These are phyloP conservation scores for Halesus radiatus DNA, from an alignment of 1,140 invertebrate species.

Conservation along the genomic window DNA sequence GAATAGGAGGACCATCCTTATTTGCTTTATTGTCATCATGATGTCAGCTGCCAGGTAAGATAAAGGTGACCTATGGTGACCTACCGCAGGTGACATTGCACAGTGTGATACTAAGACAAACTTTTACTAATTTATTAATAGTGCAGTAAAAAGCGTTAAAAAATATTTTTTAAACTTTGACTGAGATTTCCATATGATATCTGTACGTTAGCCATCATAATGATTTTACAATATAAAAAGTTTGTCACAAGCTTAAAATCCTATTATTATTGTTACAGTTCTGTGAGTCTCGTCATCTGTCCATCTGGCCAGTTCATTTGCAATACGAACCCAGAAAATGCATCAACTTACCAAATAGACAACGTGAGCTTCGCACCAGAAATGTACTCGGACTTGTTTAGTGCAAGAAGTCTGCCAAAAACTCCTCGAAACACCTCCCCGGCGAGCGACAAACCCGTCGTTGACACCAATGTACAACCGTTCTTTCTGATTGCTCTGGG, in stretches of 20 bases:
- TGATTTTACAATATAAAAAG: no score
- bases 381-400: not conserved
- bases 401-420: not conserved
- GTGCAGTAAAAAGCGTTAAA: no score
- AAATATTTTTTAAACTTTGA: no score
- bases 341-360: not conserved
- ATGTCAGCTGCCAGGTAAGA: constrained; percentile 77
- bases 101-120: no score
- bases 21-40: constrained; percentile 83
- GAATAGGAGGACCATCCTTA: constrained; percentile 80
- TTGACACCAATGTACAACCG: constrained; percentile 26
- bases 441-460: not conserved
- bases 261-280: constrained; percentile 60
- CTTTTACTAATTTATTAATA: no score
- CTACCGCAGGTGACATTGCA: no score
- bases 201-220: no score
- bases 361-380: not conserved
- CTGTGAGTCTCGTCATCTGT: constrained; percentile 66
- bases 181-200: no score
- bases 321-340: not conserved
- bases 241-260: no score
- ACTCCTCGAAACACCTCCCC: constrained; percentile 6
- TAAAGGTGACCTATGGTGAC: not conserved
- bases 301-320: constrained; percentile 42
- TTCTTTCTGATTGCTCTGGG: constrained; percentile 48